A percentile compares a stretch with the other conserved stretches of the same genome.
Conservation (phyloP, 2,797 vertebrate genomes). For the Enteromius trimaculatus region DNA sequence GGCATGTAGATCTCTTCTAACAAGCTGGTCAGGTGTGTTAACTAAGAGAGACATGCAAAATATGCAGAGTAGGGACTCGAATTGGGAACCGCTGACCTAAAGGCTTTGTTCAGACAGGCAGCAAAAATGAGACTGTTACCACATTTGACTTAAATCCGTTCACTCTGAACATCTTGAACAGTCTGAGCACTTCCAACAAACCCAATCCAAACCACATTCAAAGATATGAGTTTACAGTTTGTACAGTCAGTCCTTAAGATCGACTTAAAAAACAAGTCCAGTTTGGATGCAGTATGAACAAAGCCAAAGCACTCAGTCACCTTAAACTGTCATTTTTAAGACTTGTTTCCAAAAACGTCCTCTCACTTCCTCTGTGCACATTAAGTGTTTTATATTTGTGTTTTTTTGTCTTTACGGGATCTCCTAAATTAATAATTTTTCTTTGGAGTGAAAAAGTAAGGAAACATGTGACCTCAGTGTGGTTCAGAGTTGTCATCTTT, state of each 20-base stretch:
- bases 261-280: neutral
- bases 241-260: neutral
- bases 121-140: neutral
- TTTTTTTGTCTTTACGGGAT: slow-evolving; percentile 43
- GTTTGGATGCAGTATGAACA: slow-evolving; percentile 2
- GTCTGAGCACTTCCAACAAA: neutral
- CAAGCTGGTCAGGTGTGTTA: too few relatives aligned
- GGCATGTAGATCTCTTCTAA: too few relatives aligned
- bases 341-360: slow-evolving; percentile 47
- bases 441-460: slow-evolving; percentile 53
- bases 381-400: slow-evolving; percentile 38
- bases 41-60: too few relatives aligned
- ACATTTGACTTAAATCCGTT: neutral
- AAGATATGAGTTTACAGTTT: slow-evolving; percentile 3
- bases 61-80: too few relatives aligned
- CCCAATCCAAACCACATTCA: neutral
- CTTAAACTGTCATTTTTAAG: slow-evolving; percentile 51
- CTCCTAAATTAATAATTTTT: slow-evolving; percentile 52
- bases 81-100: neutral
- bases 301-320: neutral
- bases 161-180: neutral
- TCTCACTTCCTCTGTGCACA: slow-evolving; percentile 44
- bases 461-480: slow-evolving; percentile 39
- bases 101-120: slow-evolving; percentile 18
- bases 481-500: slow-evolving; percentile 6